A percentile compares a stretch with the other conserved stretches of the same genome.
phyloP scores from a whole-genome alignment of 1,140 invertebrate genomes.

The Protaetia brevitarsis region DNA sequence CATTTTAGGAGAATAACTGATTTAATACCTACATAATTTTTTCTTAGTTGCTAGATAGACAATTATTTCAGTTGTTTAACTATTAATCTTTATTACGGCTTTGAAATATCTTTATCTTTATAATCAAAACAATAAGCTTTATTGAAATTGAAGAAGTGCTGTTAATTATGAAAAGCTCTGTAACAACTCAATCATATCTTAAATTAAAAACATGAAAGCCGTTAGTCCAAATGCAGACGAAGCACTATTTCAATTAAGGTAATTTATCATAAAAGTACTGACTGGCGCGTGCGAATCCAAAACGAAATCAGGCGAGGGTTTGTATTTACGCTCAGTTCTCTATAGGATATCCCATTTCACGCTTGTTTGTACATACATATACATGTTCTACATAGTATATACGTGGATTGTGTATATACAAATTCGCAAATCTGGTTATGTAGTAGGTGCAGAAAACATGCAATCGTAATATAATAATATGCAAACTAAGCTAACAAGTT shows the following conservation, averaged over 20 bases:
- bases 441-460: neutral
- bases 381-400: neutral
- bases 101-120: no score
- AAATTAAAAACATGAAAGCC: no score
- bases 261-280: constrained; percentile 13
- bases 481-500: constrained; percentile 29
- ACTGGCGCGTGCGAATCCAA: neutral
- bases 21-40: no score
- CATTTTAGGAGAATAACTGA: no score
- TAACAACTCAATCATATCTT: no score
- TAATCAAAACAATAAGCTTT: no score
- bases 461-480: constrained; percentile 26
- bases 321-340: neutral
- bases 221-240: neutral
- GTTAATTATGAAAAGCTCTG: no score
- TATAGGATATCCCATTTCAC: neutral
- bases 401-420: neutral
- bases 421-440: constrained; percentile 1
- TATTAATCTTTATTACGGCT: no score
- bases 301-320: neutral
- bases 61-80: no score
- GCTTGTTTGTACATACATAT: neutral
- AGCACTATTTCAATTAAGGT: constrained; percentile 10
- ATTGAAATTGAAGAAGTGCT: no score
- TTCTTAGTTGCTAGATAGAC: no score